Evolutionary conservation across 92 coral and sea anemone genomes (phyloP).

Genomic region (Palythoa heliodiscus): DNA sequence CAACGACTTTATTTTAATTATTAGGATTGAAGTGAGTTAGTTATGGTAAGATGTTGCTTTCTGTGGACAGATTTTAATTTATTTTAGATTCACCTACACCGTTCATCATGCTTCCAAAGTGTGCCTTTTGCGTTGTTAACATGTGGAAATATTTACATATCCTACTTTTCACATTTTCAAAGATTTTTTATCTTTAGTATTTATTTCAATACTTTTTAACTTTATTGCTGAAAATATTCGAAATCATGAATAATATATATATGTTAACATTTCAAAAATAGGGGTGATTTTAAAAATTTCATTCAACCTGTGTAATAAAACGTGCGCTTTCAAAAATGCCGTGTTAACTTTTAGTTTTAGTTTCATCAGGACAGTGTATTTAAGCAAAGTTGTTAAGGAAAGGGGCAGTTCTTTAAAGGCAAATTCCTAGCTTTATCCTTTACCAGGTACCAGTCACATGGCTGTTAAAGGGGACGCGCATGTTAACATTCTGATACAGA

Average conservation of each 20-base stretch:
- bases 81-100: background rate
- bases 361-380: background rate
- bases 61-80: background rate
- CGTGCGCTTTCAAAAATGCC: background rate
- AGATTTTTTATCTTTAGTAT: background rate
- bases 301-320: background rate
- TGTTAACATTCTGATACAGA: too few relatives aligned
- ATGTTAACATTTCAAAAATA: background rate
- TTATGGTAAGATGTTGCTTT: background rate
- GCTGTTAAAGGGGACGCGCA: too few relatives aligned
- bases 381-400: too few relatives aligned
- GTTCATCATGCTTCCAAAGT: background rate
- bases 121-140: background rate
- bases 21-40: background rate
- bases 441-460: too few relatives aligned
- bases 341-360: background rate
- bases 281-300: background rate
- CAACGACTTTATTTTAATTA: conserved; percentile 29
- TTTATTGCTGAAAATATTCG: background rate
- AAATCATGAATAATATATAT: background rate
- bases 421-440: too few relatives aligned
- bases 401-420: too few relatives aligned
- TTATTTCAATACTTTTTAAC: background rate
- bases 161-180: background rate
- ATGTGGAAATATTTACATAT: background rate